A percentile compares a stretch with the other conserved stretches of the same genome.
Evolutionary conservation across 1,140 invertebrate genomes (phyloP).

Genomic region (Ooceraea biroi): DNA sequence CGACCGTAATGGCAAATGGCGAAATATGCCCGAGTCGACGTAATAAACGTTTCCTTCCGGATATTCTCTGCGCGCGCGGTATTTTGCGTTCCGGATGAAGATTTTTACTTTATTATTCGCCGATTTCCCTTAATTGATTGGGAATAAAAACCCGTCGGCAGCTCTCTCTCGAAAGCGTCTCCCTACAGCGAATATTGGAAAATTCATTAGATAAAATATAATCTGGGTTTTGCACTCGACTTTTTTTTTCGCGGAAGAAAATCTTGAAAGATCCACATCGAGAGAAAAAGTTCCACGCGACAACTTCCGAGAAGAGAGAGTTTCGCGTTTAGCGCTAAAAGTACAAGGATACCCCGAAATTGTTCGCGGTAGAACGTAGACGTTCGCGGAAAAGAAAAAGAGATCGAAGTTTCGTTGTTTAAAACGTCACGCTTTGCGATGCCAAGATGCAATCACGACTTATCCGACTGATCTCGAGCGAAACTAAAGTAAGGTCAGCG

Average conservation of each 20-base stretch:
- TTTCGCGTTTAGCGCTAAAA: conserved; percentile 7
- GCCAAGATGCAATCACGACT: background rate
- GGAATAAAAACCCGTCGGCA: conserved; percentile 25
- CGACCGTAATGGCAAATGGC: background rate
- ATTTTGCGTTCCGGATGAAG: conserved; percentile 5
- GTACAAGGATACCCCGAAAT: conserved; percentile 1
- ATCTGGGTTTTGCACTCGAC: conserved; percentile 7
- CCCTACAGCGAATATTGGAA: conserved; percentile 3
- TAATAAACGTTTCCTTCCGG: conserved; percentile 1
- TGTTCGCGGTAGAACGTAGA: background rate
- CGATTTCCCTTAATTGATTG: background rate
- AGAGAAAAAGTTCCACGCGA: background rate
- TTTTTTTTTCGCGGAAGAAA: background rate
- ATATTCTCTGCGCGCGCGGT: background rate
- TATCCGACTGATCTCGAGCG: conserved; percentile 27
- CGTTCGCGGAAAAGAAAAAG: conserved; percentile 11
- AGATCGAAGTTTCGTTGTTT: conserved; percentile 28
- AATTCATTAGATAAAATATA: conserved; percentile 12
- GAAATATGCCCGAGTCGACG: conserved; percentile 32
- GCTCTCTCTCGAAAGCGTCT: background rate
- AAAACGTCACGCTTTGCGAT: too few relatives aligned
- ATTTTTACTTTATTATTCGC: conserved; percentile 41
- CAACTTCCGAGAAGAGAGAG: background rate
- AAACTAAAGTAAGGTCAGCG: conserved; percentile 54
- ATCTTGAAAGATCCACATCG: too few relatives aligned